Percentiles rank a stretch among this genome's conserved stretches.
Evolutionary conservation across 2,797 vertebrate genomes (phyloP).

Genomic region (Masticophis lateralis): DNA sequence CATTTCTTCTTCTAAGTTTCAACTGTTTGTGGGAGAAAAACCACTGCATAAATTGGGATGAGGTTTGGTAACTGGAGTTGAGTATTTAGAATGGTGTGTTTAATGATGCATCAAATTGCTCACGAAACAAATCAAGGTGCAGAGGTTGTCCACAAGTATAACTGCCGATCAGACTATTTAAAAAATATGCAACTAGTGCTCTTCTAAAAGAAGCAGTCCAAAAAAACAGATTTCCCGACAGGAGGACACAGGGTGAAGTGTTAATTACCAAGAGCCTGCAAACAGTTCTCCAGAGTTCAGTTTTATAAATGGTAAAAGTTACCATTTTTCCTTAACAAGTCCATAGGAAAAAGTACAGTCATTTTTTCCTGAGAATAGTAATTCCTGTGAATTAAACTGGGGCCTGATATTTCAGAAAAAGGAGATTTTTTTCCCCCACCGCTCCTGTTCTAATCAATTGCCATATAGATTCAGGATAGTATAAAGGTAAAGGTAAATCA

Average conservation of each 20-base stretch:
- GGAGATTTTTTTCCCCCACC: too few species aligned
- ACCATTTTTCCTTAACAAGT: constrained; percentile 33
- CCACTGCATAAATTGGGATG: background rate
- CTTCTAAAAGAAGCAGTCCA: background rate
- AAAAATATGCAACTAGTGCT: background rate
- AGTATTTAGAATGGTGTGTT: background rate
- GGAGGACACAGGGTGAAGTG: constrained; percentile 30
- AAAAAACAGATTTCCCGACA: background rate
- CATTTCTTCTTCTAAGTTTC: background rate
- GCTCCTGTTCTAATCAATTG: too few species aligned
- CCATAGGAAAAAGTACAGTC: background rate
- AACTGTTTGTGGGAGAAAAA: background rate
- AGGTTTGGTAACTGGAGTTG: background rate
- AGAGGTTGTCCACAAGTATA: background rate
- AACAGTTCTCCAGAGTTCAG: constrained; percentile 38
- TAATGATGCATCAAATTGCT: too few species aligned
- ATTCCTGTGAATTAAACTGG: background rate
- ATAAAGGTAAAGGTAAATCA: too few species aligned
- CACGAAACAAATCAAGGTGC: background rate
- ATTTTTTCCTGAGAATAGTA: background rate
- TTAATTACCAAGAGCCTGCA: constrained; percentile 41
- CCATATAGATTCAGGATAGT: too few species aligned
- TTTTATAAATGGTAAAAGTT: constrained; percentile 31
- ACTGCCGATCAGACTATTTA: background rate
- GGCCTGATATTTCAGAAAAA: constrained; percentile 14